Base-by-base conservation (phyloP, 1,140 invertebrate species). In the Lordiphosa mommai region DNA sequence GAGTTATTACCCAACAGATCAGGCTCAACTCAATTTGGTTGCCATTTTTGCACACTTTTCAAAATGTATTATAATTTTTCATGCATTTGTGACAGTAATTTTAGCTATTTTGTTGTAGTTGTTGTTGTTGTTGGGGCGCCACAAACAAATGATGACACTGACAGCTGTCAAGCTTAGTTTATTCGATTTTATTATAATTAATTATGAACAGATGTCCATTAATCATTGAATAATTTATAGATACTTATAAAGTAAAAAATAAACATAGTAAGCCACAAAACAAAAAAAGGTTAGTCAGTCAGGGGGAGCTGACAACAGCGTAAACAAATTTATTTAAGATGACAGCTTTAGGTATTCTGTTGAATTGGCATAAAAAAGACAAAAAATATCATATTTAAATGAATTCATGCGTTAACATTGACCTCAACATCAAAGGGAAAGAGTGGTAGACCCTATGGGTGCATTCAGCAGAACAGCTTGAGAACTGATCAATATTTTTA, bases 151-250 rank as follows among this genome's bases (percentile, higher is more conserved):
- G 82, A 86, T 86, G 82, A 77, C 76, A 82, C 82, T 86, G 82
- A 86, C 82, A 86, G 82, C 82, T 86, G 82, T 86, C 82, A 86
- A 61, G 65, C 71, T 86, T 79, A 65, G 72, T 85, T 84, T 84
- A 85, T 84, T 84, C 72, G 79, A 85, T 84, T 84, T 86, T 86
- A 86, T 86, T 86, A 86, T 80, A 86, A 86, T 86, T 86, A 86
- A 86, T 86, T 86, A 85, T 73, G 57, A 61, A 64, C 72, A 69
- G 73, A 44, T 56, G 56, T 65, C 23, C 82, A 86, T 86, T 76
- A 86, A 86, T 86, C 82, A 86, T 72, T 86, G 67, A 86, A 76
- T 86, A 74, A 86, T 86, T 76, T 86, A 86, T 80, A 57, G 33
- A 55, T 59, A 40, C 34, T 38, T 40, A 32, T 34, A 14, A 50